These are phyloP conservation scores for Hylaea fasciaria DNA, from an alignment of 2,888 invertebrate genomes.

Conservation along the genomic window DNA sequence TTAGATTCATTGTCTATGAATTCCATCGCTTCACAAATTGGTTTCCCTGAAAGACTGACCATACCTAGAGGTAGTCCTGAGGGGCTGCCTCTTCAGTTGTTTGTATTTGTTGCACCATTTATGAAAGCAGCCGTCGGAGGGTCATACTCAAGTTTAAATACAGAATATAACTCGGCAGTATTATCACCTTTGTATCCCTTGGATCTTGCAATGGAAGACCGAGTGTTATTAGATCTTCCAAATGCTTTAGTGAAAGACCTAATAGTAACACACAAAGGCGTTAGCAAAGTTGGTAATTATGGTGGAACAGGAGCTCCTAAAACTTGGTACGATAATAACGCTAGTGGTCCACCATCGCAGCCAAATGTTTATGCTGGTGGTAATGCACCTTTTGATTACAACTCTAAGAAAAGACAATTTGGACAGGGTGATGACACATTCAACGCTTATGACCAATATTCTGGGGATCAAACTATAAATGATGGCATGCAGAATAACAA, in stretches of 20 bases:
- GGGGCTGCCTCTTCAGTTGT: constrained; percentile 87
- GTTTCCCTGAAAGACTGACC: constrained; percentile 88
- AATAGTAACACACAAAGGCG: constrained; percentile 64
- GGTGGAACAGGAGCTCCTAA: constrained; percentile 49
- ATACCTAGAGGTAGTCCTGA: constrained; percentile 88
- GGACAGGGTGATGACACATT: constrained; percentile 8
- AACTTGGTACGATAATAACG: constrained; percentile 48
- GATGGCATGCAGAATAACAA: constrained; percentile 28
- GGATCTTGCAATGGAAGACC: constrained; percentile 86
- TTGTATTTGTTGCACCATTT: constrained; percentile 86
- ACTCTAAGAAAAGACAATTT: constrained; percentile 40
- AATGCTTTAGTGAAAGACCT: constrained; percentile 71
- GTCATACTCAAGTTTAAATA: constrained; percentile 66
- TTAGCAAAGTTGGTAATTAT: constrained; percentile 47
- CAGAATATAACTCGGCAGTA: constrained; percentile 69
- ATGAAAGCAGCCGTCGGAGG: constrained; percentile 60
- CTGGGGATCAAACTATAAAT: constrained; percentile 4
- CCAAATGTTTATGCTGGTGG: constrained; percentile 40
- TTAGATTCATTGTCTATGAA: constrained; percentile 80
- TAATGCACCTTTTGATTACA: constrained; percentile 45
- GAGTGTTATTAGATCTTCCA: constrained; percentile 65
- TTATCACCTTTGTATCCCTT: constrained; percentile 89
- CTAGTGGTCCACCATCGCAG: constrained; percentile 46
- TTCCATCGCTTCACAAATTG: constrained; percentile 81
- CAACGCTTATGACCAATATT: background rate